Base-by-base conservation (phyloP, 2,113 vertebrate genomes). In the Phylloscopus trochiloides region DNA sequence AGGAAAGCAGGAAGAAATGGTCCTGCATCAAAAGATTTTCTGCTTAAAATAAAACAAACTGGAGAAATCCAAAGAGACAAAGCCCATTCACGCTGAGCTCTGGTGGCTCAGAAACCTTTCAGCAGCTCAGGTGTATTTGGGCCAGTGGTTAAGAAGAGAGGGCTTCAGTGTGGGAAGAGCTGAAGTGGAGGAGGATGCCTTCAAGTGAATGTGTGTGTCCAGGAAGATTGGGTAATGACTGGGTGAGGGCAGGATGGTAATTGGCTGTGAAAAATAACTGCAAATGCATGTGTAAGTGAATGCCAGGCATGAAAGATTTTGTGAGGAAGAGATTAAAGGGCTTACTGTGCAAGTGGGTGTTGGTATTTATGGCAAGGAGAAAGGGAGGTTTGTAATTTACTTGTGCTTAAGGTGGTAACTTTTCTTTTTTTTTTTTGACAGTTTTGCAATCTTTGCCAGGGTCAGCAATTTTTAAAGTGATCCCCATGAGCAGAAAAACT, bases 241-340 rank as follows among this genome's bases (percentile, higher is more conserved):
- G 59, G 70, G 67, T 6, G 10, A 93, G 58, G 62, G 80, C 68
- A 81, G 65, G 59, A 79, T 91, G 61, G 52, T 62, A 86, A 73
- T 80, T 67, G 54, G 59, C 59, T 88, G 59, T 86, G 86, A 88
- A 84, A 96, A 94, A 71, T 88, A 91, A 77, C 82, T 91, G 86
- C 61, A 77, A n/a, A 71, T 86, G 48, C 48, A 32, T 54, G 48
- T 76, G 28, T 62, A 52, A 94, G 47, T 86, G 67, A 94, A 88
- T 90, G 86, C 83, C 72, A 86, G 65, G 68, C 92, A 74, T 54
- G 76, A 89, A 84, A 76, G 19, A 40, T 42, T 92, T 94, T 73
- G 86, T 91, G 79, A 92, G 3, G 6, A 90, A 77, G 63, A 83
- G 79, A 94, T 94, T 93, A 94, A 86, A 88, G 59, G 29, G 43